These are phyloP conservation scores for Watersipora subatra DNA, from an alignment of 1,140 invertebrate species.

Conservation along the genomic window DNA sequence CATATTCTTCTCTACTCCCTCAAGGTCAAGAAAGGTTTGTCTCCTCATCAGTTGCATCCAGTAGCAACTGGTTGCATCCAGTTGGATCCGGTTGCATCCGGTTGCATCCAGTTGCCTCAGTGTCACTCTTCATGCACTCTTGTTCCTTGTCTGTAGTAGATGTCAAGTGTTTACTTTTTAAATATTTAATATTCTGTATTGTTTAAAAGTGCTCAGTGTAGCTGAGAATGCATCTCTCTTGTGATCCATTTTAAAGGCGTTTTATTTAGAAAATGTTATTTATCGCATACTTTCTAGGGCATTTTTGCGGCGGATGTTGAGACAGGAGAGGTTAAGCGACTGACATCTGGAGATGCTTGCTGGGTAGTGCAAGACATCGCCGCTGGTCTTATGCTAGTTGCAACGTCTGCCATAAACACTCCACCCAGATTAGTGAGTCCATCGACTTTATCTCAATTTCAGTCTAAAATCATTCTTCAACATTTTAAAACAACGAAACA, in stretches of 20 bases:
- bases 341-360: background rate
- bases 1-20: background rate
- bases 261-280: background rate
- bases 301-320: background rate
- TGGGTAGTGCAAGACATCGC: background rate
- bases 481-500: background rate
- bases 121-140: background rate
- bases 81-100: background rate
- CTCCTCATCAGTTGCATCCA: background rate
- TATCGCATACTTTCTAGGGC: background rate
- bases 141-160: background rate
- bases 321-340: background rate
- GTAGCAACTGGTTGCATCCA: background rate
- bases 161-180: background rate
- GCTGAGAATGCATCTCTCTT: too few species aligned
- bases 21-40: background rate
- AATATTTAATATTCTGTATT: background rate
- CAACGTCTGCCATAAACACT: background rate
- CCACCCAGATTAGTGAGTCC: background rate
- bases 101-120: background rate
- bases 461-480: background rate
- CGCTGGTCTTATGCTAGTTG: background rate
- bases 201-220: too few species aligned
- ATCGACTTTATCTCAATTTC: background rate
- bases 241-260: background rate